phyloP scores from a whole-genome alignment of 2,113 vertebrate species.

The Aplodontia rufa region DNA sequence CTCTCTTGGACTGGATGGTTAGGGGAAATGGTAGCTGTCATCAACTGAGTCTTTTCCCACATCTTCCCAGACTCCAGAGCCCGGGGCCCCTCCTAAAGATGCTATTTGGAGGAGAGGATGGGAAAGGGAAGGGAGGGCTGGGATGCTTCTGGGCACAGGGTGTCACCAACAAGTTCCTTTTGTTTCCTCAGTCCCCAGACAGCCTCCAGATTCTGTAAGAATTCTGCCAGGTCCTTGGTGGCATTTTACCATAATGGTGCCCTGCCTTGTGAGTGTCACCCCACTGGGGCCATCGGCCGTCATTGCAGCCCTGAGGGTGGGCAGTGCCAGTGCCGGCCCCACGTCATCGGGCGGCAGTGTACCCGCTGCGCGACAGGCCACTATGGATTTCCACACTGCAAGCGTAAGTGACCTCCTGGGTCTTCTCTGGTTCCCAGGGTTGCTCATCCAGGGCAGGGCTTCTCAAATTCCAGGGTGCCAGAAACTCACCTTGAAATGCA shows the following conservation, averaged over 20 bases:
- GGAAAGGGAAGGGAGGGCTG: background rate
- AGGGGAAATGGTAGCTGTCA: background rate
- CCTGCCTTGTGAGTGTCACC: constrained; percentile 90
- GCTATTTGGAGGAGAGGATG: background rate
- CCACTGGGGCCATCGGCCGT: constrained; percentile 79
- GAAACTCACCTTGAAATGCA: background rate
- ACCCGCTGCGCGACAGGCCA: constrained; percentile 90
- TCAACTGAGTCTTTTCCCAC: background rate
- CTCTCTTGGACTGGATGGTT: background rate
- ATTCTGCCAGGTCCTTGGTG: constrained; percentile 89
- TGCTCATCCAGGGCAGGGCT: background rate
- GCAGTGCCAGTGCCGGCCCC: constrained; percentile 90
- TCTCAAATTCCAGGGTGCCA: background rate
- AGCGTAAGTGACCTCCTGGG: constrained; percentile 84
- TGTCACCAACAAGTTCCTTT: background rate
- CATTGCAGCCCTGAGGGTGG: constrained; percentile 89
- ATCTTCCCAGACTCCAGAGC: background rate
- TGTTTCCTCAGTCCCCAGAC: constrained; percentile 83
- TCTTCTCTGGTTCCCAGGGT: background rate
- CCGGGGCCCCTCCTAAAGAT: background rate
- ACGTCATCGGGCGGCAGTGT: constrained; percentile 90
- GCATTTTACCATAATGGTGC: constrained; percentile 92
- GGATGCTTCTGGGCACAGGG: background rate
- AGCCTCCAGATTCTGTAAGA: constrained; percentile 89
- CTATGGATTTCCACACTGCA: constrained; percentile 95